Evolutionary conservation across 1,140 invertebrate species (phyloP), one percentile per base, ranked within the genome.

Genomic region (Nylanderia fulva): DNA sequence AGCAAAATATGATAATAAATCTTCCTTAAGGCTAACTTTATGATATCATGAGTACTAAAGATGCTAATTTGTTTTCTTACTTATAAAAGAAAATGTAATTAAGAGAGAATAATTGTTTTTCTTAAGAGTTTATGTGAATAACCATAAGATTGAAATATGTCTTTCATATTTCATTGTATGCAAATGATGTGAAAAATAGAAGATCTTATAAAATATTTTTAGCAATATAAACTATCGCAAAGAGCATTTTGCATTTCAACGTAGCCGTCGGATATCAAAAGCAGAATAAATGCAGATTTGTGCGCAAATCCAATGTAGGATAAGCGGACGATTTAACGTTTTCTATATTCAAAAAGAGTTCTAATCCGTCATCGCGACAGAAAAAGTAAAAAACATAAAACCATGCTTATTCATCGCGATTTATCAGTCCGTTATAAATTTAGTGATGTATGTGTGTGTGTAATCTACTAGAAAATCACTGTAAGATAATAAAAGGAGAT

Each of bases 61-160:
- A 77, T 52, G 60, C 60, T 77, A 77, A 77, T 77, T 64, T 77
- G 29, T 48, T 33, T 64, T n/a, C 18, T 63, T 63, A 48, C n/a
- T 76, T 77, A 64, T 77, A 27, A 60, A 42, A 33, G 48, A 33
- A 63, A 39, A 13, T n/a, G 13, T 48, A 77, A 77, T 77, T 64
- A 77, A 21, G 11, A n/a, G 13, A 64, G 27, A 64, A 54, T 64
- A 64, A 77, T 48, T 64, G n/a, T 77, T 77, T 33, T 77, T 48
- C 39, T 63, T 48, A 64, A 77, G 4, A 63, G 29, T 64, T 64
- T 77, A 63, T 29, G 58, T 7, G 42, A n/a, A 76, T 13, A n/a
- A 63, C 48, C 21, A 61, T 77, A 77, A 61, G 21, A 24, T 21
- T 36, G 2, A 33, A 76, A 33, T 64, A 63, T 76, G 33, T 45